phyloP scores from a whole-genome alignment of 2,888 invertebrate genomes.

The Perithous albicinctus region DNA sequence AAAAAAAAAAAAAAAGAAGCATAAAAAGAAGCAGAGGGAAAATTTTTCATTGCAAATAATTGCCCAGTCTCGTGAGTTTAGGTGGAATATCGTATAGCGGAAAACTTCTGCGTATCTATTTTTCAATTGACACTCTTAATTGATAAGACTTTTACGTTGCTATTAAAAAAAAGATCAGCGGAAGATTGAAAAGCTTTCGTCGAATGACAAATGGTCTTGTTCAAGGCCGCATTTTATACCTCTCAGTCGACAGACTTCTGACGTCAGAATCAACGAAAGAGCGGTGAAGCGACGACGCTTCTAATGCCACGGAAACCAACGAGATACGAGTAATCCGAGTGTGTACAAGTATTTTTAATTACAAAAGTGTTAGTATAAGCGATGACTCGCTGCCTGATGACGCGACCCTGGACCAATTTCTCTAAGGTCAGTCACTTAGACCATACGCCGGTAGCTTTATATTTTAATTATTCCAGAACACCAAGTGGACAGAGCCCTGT shows the following conservation, averaged over 20 bases:
- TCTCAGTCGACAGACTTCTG: slow-evolving; percentile 25
- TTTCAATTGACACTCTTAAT: slow-evolving; percentile 57
- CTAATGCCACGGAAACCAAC: neutral
- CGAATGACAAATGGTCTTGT: slow-evolving; percentile 30
- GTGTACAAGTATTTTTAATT: slow-evolving; percentile 8
- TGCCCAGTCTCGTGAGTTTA: neutral
- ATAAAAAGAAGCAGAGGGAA: neutral
- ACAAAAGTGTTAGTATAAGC: slow-evolving; percentile 35
- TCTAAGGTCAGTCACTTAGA: slow-evolving; percentile 56
- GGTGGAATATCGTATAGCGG: slow-evolving; percentile 18
- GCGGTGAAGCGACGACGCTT: slow-evolving; percentile 17
- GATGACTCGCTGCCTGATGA: slow-evolving; percentile 35
- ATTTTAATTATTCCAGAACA: no score
- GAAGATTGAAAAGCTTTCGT: slow-evolving; percentile 23
- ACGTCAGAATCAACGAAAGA: slow-evolving; percentile 46
- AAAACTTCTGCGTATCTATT: slow-evolving; percentile 48
- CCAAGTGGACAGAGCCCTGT: no score
- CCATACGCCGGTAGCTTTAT: slow-evolving; percentile 11
- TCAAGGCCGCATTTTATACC: slow-evolving; percentile 43
- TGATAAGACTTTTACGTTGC: slow-evolving; percentile 16
- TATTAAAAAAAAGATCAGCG: slow-evolving; percentile 37
- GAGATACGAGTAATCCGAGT: neutral
- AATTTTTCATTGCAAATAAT: slow-evolving; percentile 20
- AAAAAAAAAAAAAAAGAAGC: neutral
- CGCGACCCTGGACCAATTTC: slow-evolving; percentile 57